Evolutionary conservation across 1,140 invertebrate genomes (phyloP), one percentile per base, ranked within the genome.

Genomic region (Gonatopus flavifemur): DNA sequence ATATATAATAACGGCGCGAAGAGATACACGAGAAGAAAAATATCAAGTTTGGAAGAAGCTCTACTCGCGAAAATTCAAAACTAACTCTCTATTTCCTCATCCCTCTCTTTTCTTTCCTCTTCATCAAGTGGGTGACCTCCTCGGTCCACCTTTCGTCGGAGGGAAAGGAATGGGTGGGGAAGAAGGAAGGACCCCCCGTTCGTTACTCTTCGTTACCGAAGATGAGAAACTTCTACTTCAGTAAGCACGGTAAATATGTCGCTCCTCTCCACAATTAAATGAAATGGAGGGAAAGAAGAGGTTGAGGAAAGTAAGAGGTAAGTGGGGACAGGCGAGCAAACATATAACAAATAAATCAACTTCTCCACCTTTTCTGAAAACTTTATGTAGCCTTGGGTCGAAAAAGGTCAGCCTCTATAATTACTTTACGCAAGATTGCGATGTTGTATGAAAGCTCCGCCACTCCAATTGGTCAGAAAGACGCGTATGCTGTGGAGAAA

Each of bases 371-470:
- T 9, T 16, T 9, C 7, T 19, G 19, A 53, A 50, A 51, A n/a
- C n/a, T n/a, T 60, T 49, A 20, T 22, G 33, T 9, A n/a, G 19
- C 24, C 35, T 12, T 20, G 8, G 13, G 25, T 31, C 20, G 32
- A 25, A 13, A 47, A 55, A n/a, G n/a, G n/a, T 40, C 52, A 40
- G 22, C 38, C 51, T n/a, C 35, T 35, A 52, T 70, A 70, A 70
- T 70, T 67, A 69, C 54, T 66, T 69, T 62, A 59, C 46, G 45
- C 36, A 54, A 49, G 47, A 56, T 61, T 41, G 59, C 41, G 52
- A 49, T 43, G 42, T 39, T 48, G 51, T 50, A 47, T 45, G 15
- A 15, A 12, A 36, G 16, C 15, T 18, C 13, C 8, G 35, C 13
- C 49, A 52, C 55, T 13, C 25, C 35, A 22, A 33, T 48, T 50